These are phyloP conservation scores for Drosophila dunni DNA, from an alignment of 1,140 invertebrate genomes.

Conservation along the genomic window DNA sequence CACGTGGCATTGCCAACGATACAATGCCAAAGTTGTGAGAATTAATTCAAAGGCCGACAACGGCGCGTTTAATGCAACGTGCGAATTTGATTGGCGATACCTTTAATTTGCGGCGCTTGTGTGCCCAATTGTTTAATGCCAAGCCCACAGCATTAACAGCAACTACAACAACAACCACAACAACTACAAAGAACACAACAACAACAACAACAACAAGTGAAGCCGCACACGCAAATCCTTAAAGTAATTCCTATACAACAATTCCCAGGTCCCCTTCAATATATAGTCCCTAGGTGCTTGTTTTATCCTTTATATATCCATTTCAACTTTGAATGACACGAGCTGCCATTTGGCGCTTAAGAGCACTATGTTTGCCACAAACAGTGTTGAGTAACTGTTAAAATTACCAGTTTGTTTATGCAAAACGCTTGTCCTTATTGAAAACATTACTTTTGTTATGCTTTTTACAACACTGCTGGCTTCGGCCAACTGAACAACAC, in stretches of 20 bases:
- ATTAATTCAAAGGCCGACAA: conserved; percentile 66
- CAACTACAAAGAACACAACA: conserved; percentile 5
- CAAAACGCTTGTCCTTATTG: too few relatives aligned
- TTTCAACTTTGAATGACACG: conserved; percentile 8
- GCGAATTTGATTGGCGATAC: conserved; percentile 52
- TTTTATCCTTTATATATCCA: conserved; percentile 35
- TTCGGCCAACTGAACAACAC: too few relatives aligned
- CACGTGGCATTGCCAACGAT: conserved; percentile 8
- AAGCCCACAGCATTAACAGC: neutral
- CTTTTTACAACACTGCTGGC: too few relatives aligned
- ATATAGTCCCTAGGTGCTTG: conserved; percentile 24
- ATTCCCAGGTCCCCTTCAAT: neutral
- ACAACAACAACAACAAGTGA: conserved; percentile 10
- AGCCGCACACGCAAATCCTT: conserved; percentile 20
- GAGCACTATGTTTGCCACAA: conserved; percentile 1
- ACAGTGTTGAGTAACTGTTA: neutral
- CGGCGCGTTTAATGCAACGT: conserved; percentile 33
- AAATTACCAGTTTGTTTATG: too few relatives aligned
- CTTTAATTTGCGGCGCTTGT: conserved; percentile 71
- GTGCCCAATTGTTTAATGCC: conserved; percentile 60
- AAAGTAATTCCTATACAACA: neutral
- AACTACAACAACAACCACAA: conserved; percentile 10
- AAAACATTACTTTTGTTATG: too few relatives aligned
- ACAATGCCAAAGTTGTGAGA: conserved; percentile 74
- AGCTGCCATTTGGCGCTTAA: conserved; percentile 27